Evolutionary conservation across 2,797 vertebrate species (phyloP).

Genomic region (Aratinga solstitialis): DNA sequence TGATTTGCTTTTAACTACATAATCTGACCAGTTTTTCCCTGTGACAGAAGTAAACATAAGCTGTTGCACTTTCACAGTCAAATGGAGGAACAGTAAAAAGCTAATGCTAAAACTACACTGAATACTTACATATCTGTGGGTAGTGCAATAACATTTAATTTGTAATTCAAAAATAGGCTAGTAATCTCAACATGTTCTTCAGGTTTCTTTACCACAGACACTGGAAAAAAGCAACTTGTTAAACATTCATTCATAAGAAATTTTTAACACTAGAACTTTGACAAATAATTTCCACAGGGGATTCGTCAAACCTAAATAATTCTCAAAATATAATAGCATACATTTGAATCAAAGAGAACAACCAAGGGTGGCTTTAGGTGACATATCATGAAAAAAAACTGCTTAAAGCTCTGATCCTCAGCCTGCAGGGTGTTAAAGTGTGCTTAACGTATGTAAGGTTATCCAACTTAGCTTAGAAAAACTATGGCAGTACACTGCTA

Average conservation of each 20-base stretch:
- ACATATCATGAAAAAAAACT: neutral
- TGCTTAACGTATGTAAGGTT: neutral
- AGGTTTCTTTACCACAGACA: slow-evolving; percentile 76
- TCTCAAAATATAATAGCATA: neutral
- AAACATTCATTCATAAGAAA: neutral
- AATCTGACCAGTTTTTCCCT: neutral
- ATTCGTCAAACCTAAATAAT: neutral
- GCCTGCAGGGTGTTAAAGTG: neutral
- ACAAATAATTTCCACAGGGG: neutral
- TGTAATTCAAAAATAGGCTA: slow-evolving; percentile 85
- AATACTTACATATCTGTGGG: slow-evolving; percentile 78
- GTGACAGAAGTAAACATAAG: neutral
- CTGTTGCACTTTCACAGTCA: neutral
- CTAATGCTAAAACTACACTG: neutral
- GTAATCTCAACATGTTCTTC: slow-evolving; percentile 86
- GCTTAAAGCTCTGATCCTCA: neutral
- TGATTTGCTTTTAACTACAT: neutral
- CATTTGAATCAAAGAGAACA: neutral
- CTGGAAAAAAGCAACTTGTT: slow-evolving; percentile 66
- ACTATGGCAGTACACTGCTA: neutral
- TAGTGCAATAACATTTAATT: slow-evolving; percentile 60
- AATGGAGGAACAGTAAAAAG: neutral
- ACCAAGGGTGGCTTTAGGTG: neutral
- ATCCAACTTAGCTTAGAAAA: neutral
- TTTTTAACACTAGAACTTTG: neutral